Evolutionary conservation across 2,888 invertebrate genomes (phyloP).

Genomic region (Trichacis sp.): DNA sequence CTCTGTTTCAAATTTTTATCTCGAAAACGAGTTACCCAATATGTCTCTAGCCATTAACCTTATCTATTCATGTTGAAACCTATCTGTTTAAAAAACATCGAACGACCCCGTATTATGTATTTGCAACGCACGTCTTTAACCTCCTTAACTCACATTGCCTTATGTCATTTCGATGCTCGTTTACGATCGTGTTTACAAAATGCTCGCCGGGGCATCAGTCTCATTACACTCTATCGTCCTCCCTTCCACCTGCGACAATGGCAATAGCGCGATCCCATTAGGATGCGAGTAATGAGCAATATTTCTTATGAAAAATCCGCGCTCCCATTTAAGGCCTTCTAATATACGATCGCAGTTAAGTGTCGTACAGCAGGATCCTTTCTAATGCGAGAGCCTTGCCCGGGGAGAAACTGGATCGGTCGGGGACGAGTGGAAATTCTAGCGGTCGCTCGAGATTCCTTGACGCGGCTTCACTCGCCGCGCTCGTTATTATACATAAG

Average conservation of each 20-base stretch:
- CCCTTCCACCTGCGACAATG: constrained; percentile 20
- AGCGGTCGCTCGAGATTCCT: constrained; percentile 28
- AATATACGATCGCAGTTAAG: constrained; percentile 31
- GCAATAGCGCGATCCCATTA: constrained; percentile 9
- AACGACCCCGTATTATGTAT: too few relatives aligned
- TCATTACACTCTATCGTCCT: constrained; percentile 19
- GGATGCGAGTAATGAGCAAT: constrained; percentile 18
- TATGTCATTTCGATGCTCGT: too few relatives aligned
- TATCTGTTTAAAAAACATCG: too few relatives aligned
- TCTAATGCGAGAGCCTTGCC: constrained; percentile 19
- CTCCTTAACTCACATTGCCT: too few relatives aligned
- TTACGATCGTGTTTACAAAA: constrained; percentile 24
- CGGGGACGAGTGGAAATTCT: constrained; percentile 23
- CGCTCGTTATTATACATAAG: constrained; percentile 30
- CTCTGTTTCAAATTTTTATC: too few relatives aligned
- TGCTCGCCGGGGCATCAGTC: constrained; percentile 21
- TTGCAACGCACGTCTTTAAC: too few relatives aligned
- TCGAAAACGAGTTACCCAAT: too few relatives aligned
- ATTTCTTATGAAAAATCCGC: constrained; percentile 29
- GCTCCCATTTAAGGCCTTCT: constrained; percentile 27
- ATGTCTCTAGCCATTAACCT: too few relatives aligned
- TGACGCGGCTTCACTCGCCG: constrained; percentile 4
- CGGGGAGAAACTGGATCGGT: constrained; percentile 32
- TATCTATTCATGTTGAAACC: too few relatives aligned
- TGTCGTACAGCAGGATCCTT: constrained; percentile 21